Evolutionary conservation across 1,140 invertebrate genomes (phyloP), one percentile per base, ranked within the genome.

Genomic region (Hycleus cichorii): DNA sequence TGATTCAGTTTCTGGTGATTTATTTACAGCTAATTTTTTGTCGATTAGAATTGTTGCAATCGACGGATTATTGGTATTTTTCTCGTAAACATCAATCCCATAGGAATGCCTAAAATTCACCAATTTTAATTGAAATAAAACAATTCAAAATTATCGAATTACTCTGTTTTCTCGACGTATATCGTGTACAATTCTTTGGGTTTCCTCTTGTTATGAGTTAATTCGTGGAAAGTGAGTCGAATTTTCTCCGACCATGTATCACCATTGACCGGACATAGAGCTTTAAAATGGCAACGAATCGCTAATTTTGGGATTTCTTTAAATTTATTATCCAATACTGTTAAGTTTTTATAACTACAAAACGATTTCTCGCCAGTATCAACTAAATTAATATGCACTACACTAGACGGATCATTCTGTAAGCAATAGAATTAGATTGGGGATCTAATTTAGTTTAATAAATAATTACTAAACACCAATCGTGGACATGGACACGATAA

Each of bases 251-350:
- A 3, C 12, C 5, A 4, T n/a, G 8, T 50, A 2, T 9, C 9
- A 24, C 43, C 44, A 32, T 4, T 4, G 47, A 32, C 44, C 40
- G 49, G 32, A 58, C 58, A 46, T 60, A 64, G 8, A 63, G 27
- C 62, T 61, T 56, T 47, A 64, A 64, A 60, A 12, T 47, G 62
- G 38, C 67, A 67, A 39, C 58, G 59, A 7, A 67, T 39, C 3
- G 64, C 61, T 26, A 67, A 43, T 43, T 47, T 63, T 9, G 67
- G 65, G 38, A 67, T 58, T 6, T 54, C 9, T 39, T 50, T 8
- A 7, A 67, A 47, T 18, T 67, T 59, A 47, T 57, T 8, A 4
- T 61, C 57, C 43, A 69, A 44, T n/a, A n/a, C 24, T 39, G 49
- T 54, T 6, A 69, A 54, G 32, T 60, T 47, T 47, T 51, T 58